Evolutionary conservation across 2,888 invertebrate genomes (phyloP), one percentile per base, ranked within the genome.

Genomic region (Chrysomela aeneicollis): DNA sequence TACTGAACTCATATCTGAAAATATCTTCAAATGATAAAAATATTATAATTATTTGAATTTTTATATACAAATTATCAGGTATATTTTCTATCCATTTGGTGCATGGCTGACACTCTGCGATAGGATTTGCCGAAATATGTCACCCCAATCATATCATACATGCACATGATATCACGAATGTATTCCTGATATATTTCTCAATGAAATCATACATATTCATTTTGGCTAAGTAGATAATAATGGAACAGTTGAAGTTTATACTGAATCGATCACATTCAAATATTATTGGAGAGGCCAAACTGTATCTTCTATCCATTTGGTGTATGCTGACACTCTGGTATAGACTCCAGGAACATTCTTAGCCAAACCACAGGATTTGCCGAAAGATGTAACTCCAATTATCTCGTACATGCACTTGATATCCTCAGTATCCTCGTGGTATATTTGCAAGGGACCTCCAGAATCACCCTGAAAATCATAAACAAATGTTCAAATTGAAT

Each of bases 391-490:
- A 0, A 86, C 71, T 1, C 86, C 86, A 18, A 86, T 76, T 1
- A 86, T 71, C 53, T 79, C 81, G 69, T 85, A 84, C 78, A 85
- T 79, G 64, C 89, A 89, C 46, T 81, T 47, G 15, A 71, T 64
- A 0, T 77, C 73, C 0, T 66, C 58, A 3, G 57, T 61, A 9
- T 62, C 61, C 35, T 53, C 42, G 61, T 79, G 78, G 61, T 75
- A 79, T 8, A 85, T 74, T 53, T 82, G 82, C 19, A 90, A 79
- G 0, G 89, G 89, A 5, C 89, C 89, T n/a, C 90, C 89, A 49
- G 88, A 88, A 79, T 90, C 89, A 42, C 89, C 89, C 87, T 88
- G 52, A n/a, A n/a, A n/a, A n/a, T n/a, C n/a, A n/a, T n/a, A n/a
- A n/a, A n/a, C n/a, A n/a, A n/a, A n/a, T n/a, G n/a, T n/a, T n/a